A percentile compares a stretch with the other conserved stretches of the same genome.
phyloP scores from a whole-genome alignment of 1,140 invertebrate genomes.

The Drosophila setifemur region DNA sequence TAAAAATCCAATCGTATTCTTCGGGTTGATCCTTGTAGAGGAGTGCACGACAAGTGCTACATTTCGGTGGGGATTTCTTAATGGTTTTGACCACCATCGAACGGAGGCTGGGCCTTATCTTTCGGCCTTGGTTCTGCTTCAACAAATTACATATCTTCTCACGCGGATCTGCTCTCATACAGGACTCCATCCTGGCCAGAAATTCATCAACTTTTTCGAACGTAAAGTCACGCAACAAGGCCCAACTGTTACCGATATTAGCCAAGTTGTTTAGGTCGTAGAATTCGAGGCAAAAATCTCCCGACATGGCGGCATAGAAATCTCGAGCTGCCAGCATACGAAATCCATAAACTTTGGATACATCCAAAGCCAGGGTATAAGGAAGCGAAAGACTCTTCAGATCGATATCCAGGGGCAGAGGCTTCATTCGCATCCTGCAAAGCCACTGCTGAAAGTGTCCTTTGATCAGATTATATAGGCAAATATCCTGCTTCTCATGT shows the following conservation, averaged over 20 bases:
- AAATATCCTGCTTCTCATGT: neutral
- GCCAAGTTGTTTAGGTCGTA: neutral
- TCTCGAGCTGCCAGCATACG: constrained; percentile 30
- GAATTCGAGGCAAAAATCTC: neutral
- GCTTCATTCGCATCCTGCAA: neutral
- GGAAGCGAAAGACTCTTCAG: neutral
- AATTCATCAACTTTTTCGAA: constrained; percentile 6
- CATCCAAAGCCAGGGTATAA: constrained; percentile 2
- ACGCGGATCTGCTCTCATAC: neutral
- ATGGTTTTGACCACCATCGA: neutral
- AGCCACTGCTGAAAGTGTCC: neutral
- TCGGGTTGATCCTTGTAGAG: too few species aligned
- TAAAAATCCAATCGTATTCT: too few species aligned
- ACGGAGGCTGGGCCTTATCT: neutral
- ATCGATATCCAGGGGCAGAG: neutral
- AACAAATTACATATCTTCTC: neutral
- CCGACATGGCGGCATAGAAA: constrained; percentile 18
- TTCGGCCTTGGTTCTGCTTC: neutral
- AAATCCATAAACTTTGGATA: constrained; percentile 17
- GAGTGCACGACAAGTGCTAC: too few species aligned
- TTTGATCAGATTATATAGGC: neutral
- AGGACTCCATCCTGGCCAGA: neutral
- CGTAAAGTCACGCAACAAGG: neutral
- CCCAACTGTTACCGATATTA: constrained; percentile 2
- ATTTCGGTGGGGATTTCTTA: too few species aligned